Percentiles rank a stretch among this genome's conserved stretches.
These are phyloP conservation scores for Eremobia ochroleuca DNA, from an alignment of 2,888 invertebrate genomes.

Conservation along the genomic window DNA sequence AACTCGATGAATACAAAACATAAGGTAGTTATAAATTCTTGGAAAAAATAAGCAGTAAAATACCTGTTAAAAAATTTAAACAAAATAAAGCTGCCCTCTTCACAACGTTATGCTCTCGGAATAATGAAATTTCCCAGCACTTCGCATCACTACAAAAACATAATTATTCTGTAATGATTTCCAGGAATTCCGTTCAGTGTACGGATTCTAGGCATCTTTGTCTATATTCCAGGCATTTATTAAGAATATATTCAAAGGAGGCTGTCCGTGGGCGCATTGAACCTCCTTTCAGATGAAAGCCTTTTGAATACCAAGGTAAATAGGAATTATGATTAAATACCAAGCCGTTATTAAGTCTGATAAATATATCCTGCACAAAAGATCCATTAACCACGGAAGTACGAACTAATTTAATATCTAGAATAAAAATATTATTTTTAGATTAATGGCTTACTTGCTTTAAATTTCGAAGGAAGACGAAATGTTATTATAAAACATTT, in stretches of 20 bases:
- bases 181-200: neutral
- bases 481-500: neutral
- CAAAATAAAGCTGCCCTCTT: neutral
- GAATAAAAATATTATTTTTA: neutral
- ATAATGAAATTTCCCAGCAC: neutral
- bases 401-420: conserved; percentile 13
- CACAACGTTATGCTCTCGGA: neutral
- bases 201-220: conserved; percentile 32
- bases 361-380: conserved; percentile 43
- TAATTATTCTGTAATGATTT: conserved; percentile 6
- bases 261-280: conserved; percentile 17
- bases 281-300: conserved; percentile 37
- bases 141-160: neutral
- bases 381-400: conserved; percentile 23
- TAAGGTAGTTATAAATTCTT: neutral
- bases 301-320: conserved; percentile 51
- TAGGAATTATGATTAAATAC: conserved; percentile 59
- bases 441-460: neutral
- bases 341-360: conserved; percentile 36
- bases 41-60: neutral
- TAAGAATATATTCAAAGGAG: conserved; percentile 41
- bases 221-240: conserved; percentile 44
- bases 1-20: neutral
- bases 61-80: neutral
- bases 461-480: neutral